Conservation (phyloP, 2,113 vertebrate species). For the Naja naja region DNA sequence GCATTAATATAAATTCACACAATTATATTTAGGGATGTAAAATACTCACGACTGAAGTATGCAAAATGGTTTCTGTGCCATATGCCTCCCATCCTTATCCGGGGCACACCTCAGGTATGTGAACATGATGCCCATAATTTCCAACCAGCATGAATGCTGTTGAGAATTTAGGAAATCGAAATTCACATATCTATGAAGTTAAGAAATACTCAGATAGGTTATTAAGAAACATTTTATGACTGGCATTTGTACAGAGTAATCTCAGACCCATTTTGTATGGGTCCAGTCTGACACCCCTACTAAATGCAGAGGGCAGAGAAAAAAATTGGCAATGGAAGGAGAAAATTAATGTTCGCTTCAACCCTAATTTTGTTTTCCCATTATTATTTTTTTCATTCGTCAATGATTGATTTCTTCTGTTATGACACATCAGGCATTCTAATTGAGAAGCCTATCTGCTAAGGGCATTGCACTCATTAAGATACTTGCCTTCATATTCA, state of each 20-base stretch:
- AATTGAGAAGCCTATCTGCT: background rate
- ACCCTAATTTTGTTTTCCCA: background rate
- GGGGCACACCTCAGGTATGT: background rate
- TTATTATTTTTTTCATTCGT: background rate
- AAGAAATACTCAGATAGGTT: background rate
- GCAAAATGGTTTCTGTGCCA: background rate
- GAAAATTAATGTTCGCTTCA: background rate
- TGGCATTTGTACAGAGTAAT: background rate
- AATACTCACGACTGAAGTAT: background rate
- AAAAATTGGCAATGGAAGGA: background rate
- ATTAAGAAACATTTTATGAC: background rate
- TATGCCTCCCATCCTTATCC: background rate
- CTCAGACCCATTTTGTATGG: background rate
- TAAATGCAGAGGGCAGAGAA: background rate
- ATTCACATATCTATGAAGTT: background rate
- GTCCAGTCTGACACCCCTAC: background rate
- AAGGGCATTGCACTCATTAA: background rate
- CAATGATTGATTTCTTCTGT: background rate
- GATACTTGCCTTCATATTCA: background rate
- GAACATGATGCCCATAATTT: background rate
- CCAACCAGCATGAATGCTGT: background rate
- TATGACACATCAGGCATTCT: background rate
- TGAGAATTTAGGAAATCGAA: background rate
- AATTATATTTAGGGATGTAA: background rate
- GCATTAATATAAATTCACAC: background rate